Base-by-base conservation (phyloP, 64 coral and sea anemone species). In the Acropora tenuis region DNA sequence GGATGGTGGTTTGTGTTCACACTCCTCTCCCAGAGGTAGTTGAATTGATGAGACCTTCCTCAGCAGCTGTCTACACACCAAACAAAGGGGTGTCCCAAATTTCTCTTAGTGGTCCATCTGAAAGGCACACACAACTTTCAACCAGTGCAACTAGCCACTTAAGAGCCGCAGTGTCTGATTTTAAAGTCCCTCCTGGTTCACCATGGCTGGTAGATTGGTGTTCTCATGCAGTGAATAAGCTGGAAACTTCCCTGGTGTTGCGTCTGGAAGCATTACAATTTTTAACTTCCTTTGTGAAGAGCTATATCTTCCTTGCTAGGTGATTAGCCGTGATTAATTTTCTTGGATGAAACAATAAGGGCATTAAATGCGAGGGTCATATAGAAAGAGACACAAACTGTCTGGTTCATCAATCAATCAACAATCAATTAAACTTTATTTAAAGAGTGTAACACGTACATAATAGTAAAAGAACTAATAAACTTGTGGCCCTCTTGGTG, bases 1-100 rank as follows among this genome's bases (percentile, higher is more conserved):
- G 84, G 66, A 95, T 95, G 94, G 84, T 96, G 8, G 77, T 99
- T 12, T 96, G 94, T 75, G 97, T 99, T 19, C 88, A 99, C 48
- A 82, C 97, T n/a, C 94, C 97, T 18, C 87, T 96, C 8, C 45
- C 80, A 66, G 97, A 99, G 75, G 97, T 99, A 49, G 86, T 72
- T 19, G 88, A 95, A 50, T 60, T 95, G 11, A 98, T 95, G 91
- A 89, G 80, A 49, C 89, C 86, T 50, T 11, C 82, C 16, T 46
- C 52, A 46, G 79, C 77, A 46, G 41, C 78, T 78, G 8, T 80
- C 76, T 20, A 55, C 47, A 42, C 49, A 48, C 75, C 12, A 20
- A 20, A 67, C 3, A 49, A 41, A 8, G 71, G 40, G 10, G 5
- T 6, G n/a, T 8, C 18, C 19, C 49, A 75, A 17, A 52, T 44